phyloP scores from a whole-genome alignment of 2,113 vertebrate genomes.

The Apaloderma vittatum region DNA sequence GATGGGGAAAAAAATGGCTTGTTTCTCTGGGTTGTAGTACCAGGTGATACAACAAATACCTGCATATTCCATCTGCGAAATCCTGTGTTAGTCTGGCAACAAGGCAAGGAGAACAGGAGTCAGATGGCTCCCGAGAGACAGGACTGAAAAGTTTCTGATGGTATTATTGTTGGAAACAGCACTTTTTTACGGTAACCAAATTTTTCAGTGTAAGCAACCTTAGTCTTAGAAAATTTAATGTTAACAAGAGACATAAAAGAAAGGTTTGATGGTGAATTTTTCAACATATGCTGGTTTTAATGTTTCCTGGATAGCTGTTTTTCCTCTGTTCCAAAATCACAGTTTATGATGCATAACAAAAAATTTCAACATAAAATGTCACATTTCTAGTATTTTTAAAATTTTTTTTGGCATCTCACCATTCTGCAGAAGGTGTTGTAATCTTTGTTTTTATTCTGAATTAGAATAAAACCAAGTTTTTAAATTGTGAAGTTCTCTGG shows the following conservation, averaged over 20 bases:
- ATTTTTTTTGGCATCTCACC: not conserved
- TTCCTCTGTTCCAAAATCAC: not conserved
- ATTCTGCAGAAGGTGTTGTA: not conserved
- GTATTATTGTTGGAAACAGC: not conserved
- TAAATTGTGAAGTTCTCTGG: not conserved
- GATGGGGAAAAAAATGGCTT: not conserved
- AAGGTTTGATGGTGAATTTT: not conserved
- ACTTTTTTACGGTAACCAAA: not conserved
- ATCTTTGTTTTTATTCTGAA: not conserved
- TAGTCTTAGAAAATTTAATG: not conserved
- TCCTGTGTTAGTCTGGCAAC: not conserved
- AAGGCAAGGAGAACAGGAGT: not conserved
- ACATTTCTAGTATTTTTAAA: not conserved
- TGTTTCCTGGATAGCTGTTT: not conserved
- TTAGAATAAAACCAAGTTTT: not conserved
- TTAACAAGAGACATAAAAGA: not conserved
- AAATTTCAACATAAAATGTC: not conserved
- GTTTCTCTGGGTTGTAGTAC: not conserved
- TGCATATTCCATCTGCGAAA: not conserved
- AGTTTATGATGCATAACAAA: not conserved
- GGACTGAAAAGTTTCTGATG: not conserved
- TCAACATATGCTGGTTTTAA: not conserved
- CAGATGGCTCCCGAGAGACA: not conserved
- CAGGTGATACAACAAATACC: not conserved
- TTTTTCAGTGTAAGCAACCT: not conserved